Conservation (phyloP, 2,113 vertebrate genomes). For the Vicugna pacos region DNA sequence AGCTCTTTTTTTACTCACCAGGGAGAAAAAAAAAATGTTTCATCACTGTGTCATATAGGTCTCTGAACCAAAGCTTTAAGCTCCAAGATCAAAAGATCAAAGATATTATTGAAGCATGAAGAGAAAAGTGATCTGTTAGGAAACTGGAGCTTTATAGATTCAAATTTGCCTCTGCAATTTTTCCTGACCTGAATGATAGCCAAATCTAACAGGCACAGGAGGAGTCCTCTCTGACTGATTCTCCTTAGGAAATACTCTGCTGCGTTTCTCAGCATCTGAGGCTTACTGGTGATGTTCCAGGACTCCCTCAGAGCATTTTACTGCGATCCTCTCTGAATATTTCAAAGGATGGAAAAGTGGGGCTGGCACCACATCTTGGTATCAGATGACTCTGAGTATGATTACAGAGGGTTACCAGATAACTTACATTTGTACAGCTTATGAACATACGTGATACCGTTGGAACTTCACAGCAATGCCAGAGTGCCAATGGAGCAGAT, state of each 20-base stretch:
- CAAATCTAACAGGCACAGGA: not conserved
- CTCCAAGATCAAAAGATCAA: slow-evolving; percentile 48
- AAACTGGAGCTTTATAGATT: not conserved
- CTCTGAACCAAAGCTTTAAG: slow-evolving; percentile 44
- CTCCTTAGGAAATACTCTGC: not conserved
- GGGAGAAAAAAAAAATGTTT: not conserved
- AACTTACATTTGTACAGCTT: not conserved
- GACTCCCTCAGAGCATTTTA: not conserved
- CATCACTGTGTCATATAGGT: not conserved
- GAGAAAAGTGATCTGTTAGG: slow-evolving; percentile 29
- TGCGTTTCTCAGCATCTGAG: not conserved
- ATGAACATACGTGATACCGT: not conserved
- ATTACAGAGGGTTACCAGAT: not conserved
- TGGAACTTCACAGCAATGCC: not conserved
- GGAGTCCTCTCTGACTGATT: not conserved
- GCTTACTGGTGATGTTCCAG: slow-evolving; percentile 40
- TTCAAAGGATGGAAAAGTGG: slow-evolving; percentile 64
- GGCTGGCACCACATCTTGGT: not conserved
- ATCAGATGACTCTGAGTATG: slow-evolving; percentile 56
- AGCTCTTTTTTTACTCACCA: not conserved
- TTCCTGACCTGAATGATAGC: not conserved
- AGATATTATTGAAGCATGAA: not conserved
- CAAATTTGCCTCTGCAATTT: slow-evolving; percentile 50
- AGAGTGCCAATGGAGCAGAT: not conserved
- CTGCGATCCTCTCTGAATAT: slow-evolving; percentile 68